phyloP scores from a whole-genome alignment of 2,888 invertebrate species.

The Pediacus dermestoides region DNA sequence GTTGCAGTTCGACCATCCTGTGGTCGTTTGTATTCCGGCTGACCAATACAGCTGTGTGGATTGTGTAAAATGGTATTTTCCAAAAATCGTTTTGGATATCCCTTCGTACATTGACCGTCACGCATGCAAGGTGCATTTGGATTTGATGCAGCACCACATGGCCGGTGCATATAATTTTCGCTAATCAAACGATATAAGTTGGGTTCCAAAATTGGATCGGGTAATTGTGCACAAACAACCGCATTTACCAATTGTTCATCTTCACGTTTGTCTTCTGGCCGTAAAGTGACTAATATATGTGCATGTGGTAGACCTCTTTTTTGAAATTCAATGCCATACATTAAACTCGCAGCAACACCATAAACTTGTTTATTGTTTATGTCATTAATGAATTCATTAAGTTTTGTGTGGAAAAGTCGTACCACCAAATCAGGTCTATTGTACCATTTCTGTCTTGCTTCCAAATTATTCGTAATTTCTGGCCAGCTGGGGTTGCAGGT shows the following conservation, averaged over 20 bases:
- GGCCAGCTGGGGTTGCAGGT: conserved; percentile 23
- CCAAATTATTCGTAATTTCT: conserved; percentile 17
- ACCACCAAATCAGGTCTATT: conserved; percentile 7
- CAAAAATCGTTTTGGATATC: conserved; percentile 1
- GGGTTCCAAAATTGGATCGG: conserved; percentile 1
- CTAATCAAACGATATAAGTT: not conserved
- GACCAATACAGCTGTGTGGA: not conserved
- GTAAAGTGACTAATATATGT: conserved; percentile 4
- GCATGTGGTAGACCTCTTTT: conserved; percentile 10
- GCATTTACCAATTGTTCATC: conserved; percentile 4
- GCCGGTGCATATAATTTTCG: not conserved
- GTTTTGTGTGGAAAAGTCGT: conserved; percentile 7
- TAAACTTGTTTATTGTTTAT: conserved; percentile 5
- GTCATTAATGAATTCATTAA: conserved; percentile 8
- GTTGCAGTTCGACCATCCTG: not conserved
- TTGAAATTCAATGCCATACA: conserved; percentile 12
- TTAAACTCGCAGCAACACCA: conserved; percentile 4
- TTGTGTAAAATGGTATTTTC: not conserved
- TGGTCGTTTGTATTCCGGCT: conserved; percentile 5
- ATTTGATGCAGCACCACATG: conserved; percentile 1
- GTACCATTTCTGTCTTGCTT: conserved; percentile 1
- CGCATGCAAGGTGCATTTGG: conserved; percentile 9
- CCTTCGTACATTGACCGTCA: conserved; percentile 1
- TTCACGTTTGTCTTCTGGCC: conserved; percentile 6
- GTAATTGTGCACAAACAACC: conserved; percentile 1